Evolutionary conservation across 2,888 invertebrate species (phyloP), one percentile per base, ranked within the genome.

Genomic region (Dicranocentrus wangi): DNA sequence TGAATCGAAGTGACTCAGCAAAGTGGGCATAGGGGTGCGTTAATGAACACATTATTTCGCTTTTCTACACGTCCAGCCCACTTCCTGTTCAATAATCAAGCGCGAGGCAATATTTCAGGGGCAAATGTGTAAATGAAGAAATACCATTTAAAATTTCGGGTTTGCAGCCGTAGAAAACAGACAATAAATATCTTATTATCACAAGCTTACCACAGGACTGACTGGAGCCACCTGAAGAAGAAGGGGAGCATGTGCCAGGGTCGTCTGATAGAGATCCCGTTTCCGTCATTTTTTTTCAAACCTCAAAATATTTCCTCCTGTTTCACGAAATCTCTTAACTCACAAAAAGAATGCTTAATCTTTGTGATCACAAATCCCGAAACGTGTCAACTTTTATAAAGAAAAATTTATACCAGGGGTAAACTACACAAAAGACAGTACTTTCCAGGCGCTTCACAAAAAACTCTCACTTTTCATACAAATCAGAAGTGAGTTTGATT

Each of bases 211-310:
- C 82, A 58, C 81, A 79, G 63, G 81, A 82, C 47, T 84, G 81
- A 60, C 78, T 78, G 8, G 84, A 84, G 70, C 82, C 83, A 82
- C 84, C 81, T 75, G 84, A 84, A 10, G 85, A 85, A 10, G 86
- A 83, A 42, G 86, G 85, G 68, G 87, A 85, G 63, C 84, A 85
- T 70, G 85, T 85, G 68, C 85, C 85, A 43, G 85, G 84, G 32
- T 86, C 87, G 72, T 87, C 87, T 43, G 87, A 87, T 73, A 86
- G 78, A 27, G 87, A 87, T 61, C 85, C 87, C 55, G 85, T 85
- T 76, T 86, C 86, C 42, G 85, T 85, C 84, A 85, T 85, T 68
- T 25, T 42, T 7, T 47, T 10, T 32, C 32, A 32, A 32, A 7
- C 32, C 10, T 32, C 10, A 32, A 32, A 32, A 32, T 32, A 32